These are phyloP conservation scores for Centruroides vittatus DNA, from an alignment of 1,140 invertebrate species.

Conservation along the genomic window DNA sequence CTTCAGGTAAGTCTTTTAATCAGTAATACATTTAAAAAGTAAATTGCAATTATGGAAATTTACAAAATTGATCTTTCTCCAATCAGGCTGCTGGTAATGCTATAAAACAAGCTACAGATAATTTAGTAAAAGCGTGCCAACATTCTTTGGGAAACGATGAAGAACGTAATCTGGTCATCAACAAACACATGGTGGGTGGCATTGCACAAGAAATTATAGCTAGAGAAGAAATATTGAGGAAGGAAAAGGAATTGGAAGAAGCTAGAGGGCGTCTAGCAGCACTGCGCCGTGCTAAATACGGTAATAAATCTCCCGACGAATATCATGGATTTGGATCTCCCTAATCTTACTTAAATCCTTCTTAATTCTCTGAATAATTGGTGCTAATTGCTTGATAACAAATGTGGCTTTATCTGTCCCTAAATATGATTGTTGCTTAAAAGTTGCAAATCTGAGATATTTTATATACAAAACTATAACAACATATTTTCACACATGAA, in stretches of 20 bases:
- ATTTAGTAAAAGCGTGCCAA: slow-evolving; percentile 83
- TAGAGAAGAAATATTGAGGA: slow-evolving; percentile 46
- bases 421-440: too few relatives aligned
- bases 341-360: not conserved
- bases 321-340: slow-evolving; percentile 16
- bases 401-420: too few relatives aligned
- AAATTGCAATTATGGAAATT: not conserved
- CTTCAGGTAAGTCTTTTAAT: slow-evolving; percentile 39
- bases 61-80: slow-evolving; percentile 3
- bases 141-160: slow-evolving; percentile 74
- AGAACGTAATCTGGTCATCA: slow-evolving; percentile 73
- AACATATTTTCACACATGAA: too few relatives aligned
- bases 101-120: slow-evolving; percentile 94
- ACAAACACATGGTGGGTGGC: slow-evolving; percentile 52
- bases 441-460: too few relatives aligned
- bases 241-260: slow-evolving; percentile 84
- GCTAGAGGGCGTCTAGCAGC: slow-evolving; percentile 66
- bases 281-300: slow-evolving; percentile 36
- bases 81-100: slow-evolving; percentile 80
- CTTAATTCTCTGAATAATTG: too few relatives aligned
- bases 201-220: slow-evolving; percentile 87
- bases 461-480: too few relatives aligned
- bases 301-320: slow-evolving; percentile 24
- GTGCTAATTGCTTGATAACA: too few relatives aligned
- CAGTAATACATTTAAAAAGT: not conserved